A percentile compares a stretch with the other conserved stretches of the same genome.
Conservation (phyloP, 1,140 invertebrate genomes). For the Homarus americanus region DNA sequence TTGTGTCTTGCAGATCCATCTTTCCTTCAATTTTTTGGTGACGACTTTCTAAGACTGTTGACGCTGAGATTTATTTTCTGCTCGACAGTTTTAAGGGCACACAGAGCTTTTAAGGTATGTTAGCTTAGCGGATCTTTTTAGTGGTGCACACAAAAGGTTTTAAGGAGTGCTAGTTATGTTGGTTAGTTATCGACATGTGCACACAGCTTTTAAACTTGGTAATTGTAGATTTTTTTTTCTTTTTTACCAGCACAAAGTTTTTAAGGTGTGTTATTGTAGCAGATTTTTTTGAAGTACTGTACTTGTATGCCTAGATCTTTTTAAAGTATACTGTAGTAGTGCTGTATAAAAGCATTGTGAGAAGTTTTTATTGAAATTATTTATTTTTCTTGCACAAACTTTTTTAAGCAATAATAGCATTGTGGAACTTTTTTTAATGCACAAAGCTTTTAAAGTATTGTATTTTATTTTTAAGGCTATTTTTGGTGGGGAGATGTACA, state of each 20-base stretch:
- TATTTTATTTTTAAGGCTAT: too few species aligned
- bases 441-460: too few species aligned
- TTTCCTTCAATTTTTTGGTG: constrained; percentile 74
- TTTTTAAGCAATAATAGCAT: too few species aligned
- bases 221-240: not conserved
- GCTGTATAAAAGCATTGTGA: too few species aligned
- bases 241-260: not conserved
- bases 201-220: not conserved
- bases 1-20: constrained; percentile 70
- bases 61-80: constrained; percentile 74
- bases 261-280: not conserved
- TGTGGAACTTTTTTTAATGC: too few species aligned
- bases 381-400: too few species aligned
- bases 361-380: not conserved
- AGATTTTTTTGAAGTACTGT: not conserved
- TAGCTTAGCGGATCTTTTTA: not conserved
- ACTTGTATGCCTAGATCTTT: not conserved
- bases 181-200: not conserved
- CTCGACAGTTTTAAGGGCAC: constrained; percentile 73
- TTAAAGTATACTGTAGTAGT: not conserved
- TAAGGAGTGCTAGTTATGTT: not conserved
- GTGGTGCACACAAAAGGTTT: not conserved
- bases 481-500: too few species aligned
- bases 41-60: constrained; percentile 72
- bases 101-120: constrained; percentile 74